These are phyloP conservation scores for Listronotus oregonensis DNA, from an alignment of 1,140 invertebrate genomes.

Conservation along the genomic window DNA sequence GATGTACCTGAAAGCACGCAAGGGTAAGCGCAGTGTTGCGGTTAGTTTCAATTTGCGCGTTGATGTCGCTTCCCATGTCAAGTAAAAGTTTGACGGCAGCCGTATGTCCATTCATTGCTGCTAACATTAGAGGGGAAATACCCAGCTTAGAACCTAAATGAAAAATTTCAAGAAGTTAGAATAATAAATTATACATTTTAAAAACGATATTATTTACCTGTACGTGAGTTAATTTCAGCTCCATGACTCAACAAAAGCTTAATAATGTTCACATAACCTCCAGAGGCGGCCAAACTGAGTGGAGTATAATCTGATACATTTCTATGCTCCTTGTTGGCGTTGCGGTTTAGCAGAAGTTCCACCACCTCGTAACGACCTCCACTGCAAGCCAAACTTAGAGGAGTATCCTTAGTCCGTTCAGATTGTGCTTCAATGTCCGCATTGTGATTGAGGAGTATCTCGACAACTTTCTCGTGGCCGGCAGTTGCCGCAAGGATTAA, in stretches of 20 bases:
- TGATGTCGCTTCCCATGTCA: constrained; percentile 98
- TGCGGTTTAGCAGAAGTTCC: constrained; percentile 84
- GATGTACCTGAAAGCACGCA: constrained; percentile 82
- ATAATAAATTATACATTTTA: constrained; percentile 1
- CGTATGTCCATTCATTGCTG: constrained; percentile 99
- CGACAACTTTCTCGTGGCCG: constrained; percentile 94
- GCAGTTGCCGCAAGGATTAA: constrained; percentile 96
- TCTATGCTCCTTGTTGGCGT: constrained; percentile 97
- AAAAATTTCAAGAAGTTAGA: neutral
- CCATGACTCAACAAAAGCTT: constrained; percentile 87
- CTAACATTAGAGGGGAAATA: constrained; percentile 99
- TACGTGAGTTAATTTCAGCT: constrained; percentile 98
- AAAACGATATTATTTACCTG: constrained; percentile 61
- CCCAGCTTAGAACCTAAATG: constrained; percentile 83
- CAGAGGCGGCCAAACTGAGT: constrained; percentile 94
- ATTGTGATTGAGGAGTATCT: constrained; percentile 88
- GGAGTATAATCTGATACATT: constrained; percentile 99
- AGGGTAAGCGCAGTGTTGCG: constrained; percentile 97
- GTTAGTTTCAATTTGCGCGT: constrained; percentile 99
- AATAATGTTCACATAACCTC: constrained; percentile 98
- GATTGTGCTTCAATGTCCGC: constrained; percentile 98
- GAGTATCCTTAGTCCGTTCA: constrained; percentile 98
- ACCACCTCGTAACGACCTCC: constrained; percentile 92
- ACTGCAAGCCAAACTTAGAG: constrained; percentile 95
- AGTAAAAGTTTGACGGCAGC: constrained; percentile 87